Conservation (phyloP, 2,888 invertebrate species). For the Polietes domitor region DNA sequence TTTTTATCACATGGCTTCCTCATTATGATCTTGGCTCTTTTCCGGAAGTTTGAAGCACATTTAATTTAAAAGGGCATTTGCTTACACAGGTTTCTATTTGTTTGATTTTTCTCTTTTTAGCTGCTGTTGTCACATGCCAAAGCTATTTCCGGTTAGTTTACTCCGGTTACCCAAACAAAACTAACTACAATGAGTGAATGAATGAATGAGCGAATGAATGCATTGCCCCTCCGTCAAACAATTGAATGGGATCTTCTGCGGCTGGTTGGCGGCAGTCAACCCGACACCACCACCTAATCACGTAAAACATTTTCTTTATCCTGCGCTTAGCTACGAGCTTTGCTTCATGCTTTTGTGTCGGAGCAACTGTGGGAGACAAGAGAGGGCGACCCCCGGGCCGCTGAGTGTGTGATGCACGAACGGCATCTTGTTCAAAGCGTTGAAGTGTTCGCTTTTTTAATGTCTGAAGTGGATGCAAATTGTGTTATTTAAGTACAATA, state of each 20-base stretch:
- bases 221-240: slow-evolving; percentile 12
- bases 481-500: slow-evolving; percentile 36
- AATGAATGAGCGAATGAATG: neutral
- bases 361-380: neutral
- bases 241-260: slow-evolving; percentile 16
- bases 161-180: neutral
- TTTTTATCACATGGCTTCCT: neutral
- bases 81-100: neutral
- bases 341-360: slow-evolving; percentile 6
- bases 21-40: neutral
- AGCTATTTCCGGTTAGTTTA: slow-evolving; percentile 45
- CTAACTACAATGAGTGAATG: slow-evolving; percentile 11
- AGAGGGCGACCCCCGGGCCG: neutral
- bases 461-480: slow-evolving; percentile 55
- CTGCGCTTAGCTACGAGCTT: slow-evolving; percentile 36
- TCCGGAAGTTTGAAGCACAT: neutral
- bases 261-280: slow-evolving; percentile 1
- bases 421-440: neutral
- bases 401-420: neutral
- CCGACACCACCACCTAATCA: slow-evolving; percentile 22
- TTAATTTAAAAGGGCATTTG: slow-evolving; percentile 7
- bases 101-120: slow-evolving; percentile 24
- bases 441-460: slow-evolving; percentile 25
- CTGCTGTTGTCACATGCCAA: neutral
- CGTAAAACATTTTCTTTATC: slow-evolving; percentile 27